Percentiles rank a stretch among this genome's conserved stretches.
Evolutionary conservation across 1,140 invertebrate genomes (phyloP).

Genomic region (Drosophila pectinifera): DNA sequence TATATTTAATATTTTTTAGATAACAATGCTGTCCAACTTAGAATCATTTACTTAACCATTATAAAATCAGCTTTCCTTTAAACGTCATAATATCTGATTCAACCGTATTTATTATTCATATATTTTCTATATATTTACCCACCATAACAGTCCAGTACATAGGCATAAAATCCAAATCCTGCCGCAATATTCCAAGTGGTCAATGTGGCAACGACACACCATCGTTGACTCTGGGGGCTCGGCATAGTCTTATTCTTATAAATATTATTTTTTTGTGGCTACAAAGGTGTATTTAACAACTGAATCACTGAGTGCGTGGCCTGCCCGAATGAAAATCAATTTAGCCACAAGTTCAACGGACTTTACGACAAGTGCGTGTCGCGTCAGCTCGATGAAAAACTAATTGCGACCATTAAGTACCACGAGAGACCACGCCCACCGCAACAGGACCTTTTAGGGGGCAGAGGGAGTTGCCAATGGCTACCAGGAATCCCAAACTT

Average conservation of each 20-base stretch:
- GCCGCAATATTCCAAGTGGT: constrained; percentile 14
- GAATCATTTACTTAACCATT: not conserved
- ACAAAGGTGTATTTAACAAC: constrained; percentile 2
- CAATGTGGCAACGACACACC: constrained; percentile 1
- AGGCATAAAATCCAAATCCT: constrained; percentile 27
- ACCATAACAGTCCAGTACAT: constrained; percentile 26
- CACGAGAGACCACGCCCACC: constrained; percentile 27
- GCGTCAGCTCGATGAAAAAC: constrained; percentile 54
- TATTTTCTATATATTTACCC: not conserved
- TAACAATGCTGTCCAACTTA: no score
- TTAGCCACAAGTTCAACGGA: constrained; percentile 61
- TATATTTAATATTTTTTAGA: not conserved
- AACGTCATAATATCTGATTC: no score
- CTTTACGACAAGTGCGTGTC: constrained; percentile 68
- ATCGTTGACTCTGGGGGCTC: not conserved
- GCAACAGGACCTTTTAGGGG: not conserved
- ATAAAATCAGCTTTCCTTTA: no score
- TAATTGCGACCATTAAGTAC: constrained; percentile 70
- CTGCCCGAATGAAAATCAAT: constrained; percentile 67
- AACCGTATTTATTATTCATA: not conserved
- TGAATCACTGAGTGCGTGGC: constrained; percentile 19
- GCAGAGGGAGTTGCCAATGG: constrained; percentile 21
- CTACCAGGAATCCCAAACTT: constrained; percentile 28
- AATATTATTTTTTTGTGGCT: constrained; percentile 12
- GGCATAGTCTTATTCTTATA: constrained; percentile 20